Conservation (phyloP, 2,113 vertebrate genomes). For the Phocoena sinus region DNA sequence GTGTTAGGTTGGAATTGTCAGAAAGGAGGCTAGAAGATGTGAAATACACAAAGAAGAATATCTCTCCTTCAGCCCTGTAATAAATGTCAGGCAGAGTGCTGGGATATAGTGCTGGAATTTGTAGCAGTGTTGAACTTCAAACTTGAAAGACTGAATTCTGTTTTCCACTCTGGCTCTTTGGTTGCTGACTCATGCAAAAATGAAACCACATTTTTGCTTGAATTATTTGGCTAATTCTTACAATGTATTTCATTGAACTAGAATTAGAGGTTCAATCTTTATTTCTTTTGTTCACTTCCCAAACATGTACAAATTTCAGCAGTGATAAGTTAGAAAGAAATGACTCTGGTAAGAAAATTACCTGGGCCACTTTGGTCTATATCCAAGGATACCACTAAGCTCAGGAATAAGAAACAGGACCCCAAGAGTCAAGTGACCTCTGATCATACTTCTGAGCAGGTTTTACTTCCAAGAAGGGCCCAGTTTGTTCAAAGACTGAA, state of each 20-base stretch:
- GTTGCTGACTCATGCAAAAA: background rate
- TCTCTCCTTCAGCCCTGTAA: background rate
- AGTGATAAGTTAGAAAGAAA: background rate
- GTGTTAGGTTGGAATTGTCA: background rate
- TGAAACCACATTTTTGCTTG: background rate
- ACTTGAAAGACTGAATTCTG: background rate
- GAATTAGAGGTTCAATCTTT: background rate
- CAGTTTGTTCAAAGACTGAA: background rate
- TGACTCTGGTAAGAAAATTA: background rate
- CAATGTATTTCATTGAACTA: background rate
- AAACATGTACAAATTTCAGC: background rate
- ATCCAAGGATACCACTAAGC: background rate
- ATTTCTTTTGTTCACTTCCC: background rate
- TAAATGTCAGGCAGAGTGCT: background rate
- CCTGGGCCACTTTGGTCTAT: background rate
- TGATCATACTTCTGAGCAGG: background rate
- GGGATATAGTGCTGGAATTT: background rate
- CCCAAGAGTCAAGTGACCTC: background rate
- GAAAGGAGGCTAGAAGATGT: background rate
- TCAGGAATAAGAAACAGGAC: background rate
- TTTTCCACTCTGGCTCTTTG: background rate
- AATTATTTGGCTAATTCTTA: slow-evolving; percentile 34
- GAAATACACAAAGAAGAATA: background rate
- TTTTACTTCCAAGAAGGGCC: background rate
- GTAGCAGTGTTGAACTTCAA: background rate